These are phyloP conservation scores for Campoletis raptor DNA, from an alignment of 2,888 invertebrate species.

Conservation along the genomic window DNA sequence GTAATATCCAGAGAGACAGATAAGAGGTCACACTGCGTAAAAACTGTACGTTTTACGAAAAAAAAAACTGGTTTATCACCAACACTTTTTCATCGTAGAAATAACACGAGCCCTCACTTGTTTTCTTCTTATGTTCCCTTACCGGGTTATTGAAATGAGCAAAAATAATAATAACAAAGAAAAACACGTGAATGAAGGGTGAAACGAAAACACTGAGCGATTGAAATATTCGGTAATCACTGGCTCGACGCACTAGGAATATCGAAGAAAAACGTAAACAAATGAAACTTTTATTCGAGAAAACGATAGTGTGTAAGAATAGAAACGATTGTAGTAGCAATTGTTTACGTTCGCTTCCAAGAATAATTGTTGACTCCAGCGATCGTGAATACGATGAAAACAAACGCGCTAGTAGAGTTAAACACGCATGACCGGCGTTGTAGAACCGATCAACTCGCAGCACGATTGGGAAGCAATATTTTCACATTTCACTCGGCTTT, in stretches of 20 bases:
- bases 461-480: not conserved
- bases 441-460: not conserved
- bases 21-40: slow-evolving; percentile 41
- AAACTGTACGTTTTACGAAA: slow-evolving; percentile 60
- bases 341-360: slow-evolving; percentile 3
- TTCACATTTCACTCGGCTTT: not conserved
- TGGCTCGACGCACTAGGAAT: slow-evolving; percentile 31
- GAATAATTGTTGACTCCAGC: not conserved
- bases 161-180: not conserved
- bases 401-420: slow-evolving; percentile 30
- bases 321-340: not conserved
- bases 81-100: slow-evolving; percentile 72
- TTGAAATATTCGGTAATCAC: slow-evolving; percentile 48
- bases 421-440: slow-evolving; percentile 19
- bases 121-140: not conserved
- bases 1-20: slow-evolving; percentile 71
- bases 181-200: not conserved
- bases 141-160: slow-evolving; percentile 15
- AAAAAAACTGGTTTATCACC: slow-evolving; percentile 69
- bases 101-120: slow-evolving; percentile 59
- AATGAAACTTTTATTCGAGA: slow-evolving; percentile 1
- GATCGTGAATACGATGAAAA: not conserved
- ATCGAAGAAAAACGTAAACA: slow-evolving; percentile 5
- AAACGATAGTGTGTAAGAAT: not conserved
- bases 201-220: slow-evolving; percentile 31